Conservation (phyloP, 1,140 invertebrate genomes). For the Drosophila paulistorum region DNA sequence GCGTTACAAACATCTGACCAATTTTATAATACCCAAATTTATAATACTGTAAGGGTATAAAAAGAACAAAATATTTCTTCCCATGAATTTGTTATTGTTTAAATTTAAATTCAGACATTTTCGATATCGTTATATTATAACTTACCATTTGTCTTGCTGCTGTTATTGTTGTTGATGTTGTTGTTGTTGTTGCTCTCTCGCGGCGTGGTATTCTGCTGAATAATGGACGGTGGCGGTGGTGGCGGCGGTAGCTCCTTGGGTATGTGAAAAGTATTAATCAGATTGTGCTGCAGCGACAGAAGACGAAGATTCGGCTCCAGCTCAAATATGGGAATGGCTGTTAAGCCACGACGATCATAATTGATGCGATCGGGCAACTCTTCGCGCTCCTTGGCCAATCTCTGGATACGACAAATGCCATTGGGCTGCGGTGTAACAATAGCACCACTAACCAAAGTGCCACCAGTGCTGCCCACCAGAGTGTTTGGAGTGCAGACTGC, state of each 20-base stretch:
- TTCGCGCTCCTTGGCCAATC: conserved; percentile 88
- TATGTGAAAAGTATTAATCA: conserved; percentile 89
- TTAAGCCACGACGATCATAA: conserved; percentile 90
- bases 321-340: conserved; percentile 90
- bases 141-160: background rate
- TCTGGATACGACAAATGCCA: conserved; percentile 85
- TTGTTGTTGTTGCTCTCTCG: conserved; percentile 44
- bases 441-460: conserved; percentile 68
- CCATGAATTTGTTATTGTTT: background rate
- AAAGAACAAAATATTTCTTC: background rate
- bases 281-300: conserved; percentile 95
- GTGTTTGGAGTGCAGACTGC: conserved; percentile 53
- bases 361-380: conserved; percentile 90
- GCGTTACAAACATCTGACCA: no score
- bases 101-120: background rate
- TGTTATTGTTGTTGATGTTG: conserved; percentile 21
- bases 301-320: conserved; percentile 91
- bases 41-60: no score
- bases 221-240: conserved; percentile 29
- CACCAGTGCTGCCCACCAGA: conserved; percentile 69
- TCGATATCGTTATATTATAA: background rate
- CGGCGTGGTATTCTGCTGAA: conserved; percentile 25
- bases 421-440: conserved; percentile 75
- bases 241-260: conserved; percentile 71
- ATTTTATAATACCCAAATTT: no score